Evolutionary conservation across 1,140 invertebrate genomes (phyloP), one percentile per base, ranked within the genome.

Genomic region (Drosophila aff.): DNA sequence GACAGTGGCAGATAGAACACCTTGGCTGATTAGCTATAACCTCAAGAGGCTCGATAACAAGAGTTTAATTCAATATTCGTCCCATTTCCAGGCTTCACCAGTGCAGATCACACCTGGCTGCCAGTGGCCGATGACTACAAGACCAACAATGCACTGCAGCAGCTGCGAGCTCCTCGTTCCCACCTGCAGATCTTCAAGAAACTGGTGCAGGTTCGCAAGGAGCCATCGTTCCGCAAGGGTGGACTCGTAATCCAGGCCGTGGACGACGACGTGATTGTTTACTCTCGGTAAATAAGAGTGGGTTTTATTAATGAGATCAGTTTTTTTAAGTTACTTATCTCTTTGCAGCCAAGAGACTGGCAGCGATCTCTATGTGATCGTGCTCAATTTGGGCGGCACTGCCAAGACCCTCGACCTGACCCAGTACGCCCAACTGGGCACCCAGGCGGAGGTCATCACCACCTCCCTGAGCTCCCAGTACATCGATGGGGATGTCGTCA

Each of bases 91-190:
- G 84, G 84, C 18, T 96, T 96, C 78, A 95, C 95, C 0, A 94
- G 91, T 11, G 95, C 92, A 38, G 91, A 94, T 13, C 94, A 89
- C 9, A 95, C 96, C 2, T 97, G 96, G 96, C 90, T 97, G 9
- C 96, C 96, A 3, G 93, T 96, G 3, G 93, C 95, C 63, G 76
- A 93, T 4, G 93, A 95, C 71, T 96, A 95, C 64, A 78, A 74
- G 33, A 79, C 76, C 0, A 77, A 93, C 33, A 96, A 96, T 81
- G 94, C 95, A 0, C 69, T 93, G 55, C 82, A 72, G 40, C 94
- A 95, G 85, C 49, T 84, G 43, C 71, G 82, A 11, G 86, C 82
- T 28, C 79, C 86, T 1, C 84, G 85, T 7, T 92, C 92, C 13
- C 86, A 92, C 65, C 62, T 93, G 33, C 91, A 92, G 47, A 84